Base-by-base conservation (phyloP, 2,113 vertebrate genomes). In the Regulus satrapa region DNA sequence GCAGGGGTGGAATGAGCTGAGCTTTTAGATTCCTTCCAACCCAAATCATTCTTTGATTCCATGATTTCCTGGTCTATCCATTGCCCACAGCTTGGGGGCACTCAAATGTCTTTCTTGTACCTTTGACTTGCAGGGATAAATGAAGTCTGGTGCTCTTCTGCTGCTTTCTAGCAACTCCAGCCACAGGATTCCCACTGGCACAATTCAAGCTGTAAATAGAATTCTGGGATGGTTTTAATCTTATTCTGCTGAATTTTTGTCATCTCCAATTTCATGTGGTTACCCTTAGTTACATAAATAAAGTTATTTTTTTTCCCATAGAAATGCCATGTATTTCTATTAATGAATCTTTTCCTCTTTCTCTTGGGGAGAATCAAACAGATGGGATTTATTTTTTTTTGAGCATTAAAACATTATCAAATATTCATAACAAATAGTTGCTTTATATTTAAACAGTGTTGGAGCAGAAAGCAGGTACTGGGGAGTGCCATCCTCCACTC, bases 361-460 rank as follows among this genome's bases (percentile, higher is more conserved):
- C 63, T 77, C 67, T 41, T 40, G 82, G 82, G 85, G 89, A 54
- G 66, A 92, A 88, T 34, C 82, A 86, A 90, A 55, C 94, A 94
- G 85, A 93, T 90, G 81, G 85, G 51, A 86, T 95, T 94, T 88
- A 36, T 74, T 96, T 85, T 74, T 96, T 85, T 95, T 83, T 59
- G 61, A 83, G 56, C 82, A 52, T 85, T 74, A 77, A 83, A 92
- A 85, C 2, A 3, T 85, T 95, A 90, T 45, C 7, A 26, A 74
- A 59, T 94, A 93, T 94, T 94, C 63, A 55, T 59, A 88, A 59
- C 75, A 94, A 93, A 80, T 74, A 89, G 74, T 46, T 46, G 9
- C 17, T 56, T 77, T 0, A 0, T 63, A 48, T 92, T 93, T 77
- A 80, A 93, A 83, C 38, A 59, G 8, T 3, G 1, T 16, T 2